phyloP scores from a whole-genome alignment of 2,888 invertebrate genomes.

The Polymixis lichenea region DNA sequence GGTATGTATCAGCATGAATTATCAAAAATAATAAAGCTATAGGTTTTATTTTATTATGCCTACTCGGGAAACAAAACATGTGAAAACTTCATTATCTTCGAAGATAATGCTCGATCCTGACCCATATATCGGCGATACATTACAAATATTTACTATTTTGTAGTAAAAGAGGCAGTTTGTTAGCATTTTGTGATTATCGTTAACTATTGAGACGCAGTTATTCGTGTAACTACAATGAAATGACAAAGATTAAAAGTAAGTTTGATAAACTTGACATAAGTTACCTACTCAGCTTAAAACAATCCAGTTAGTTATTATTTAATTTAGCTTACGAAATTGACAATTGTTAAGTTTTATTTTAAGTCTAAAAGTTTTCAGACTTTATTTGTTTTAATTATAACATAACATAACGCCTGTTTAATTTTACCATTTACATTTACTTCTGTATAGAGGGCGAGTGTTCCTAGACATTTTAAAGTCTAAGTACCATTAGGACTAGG shows the following conservation, averaged over 20 bases:
- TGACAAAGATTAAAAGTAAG: background rate
- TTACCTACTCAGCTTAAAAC: background rate
- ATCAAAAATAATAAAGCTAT: background rate
- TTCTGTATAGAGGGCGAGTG: too few species aligned
- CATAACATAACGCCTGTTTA: too few species aligned
- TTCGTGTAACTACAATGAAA: background rate
- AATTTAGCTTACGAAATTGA: too few species aligned
- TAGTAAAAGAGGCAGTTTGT: constrained; percentile 17
- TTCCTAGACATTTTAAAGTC: too few species aligned
- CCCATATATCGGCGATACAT: constrained; percentile 41
- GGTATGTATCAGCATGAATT: constrained; percentile 4
- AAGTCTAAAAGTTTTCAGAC: too few species aligned
- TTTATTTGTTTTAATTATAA: background rate
- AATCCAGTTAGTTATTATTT: too few species aligned
- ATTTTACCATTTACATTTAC: too few species aligned
- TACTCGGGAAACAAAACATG: constrained; percentile 38
- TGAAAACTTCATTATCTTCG: constrained; percentile 27
- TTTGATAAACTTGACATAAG: background rate
- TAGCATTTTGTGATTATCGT: background rate
- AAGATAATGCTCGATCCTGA: constrained; percentile 50
- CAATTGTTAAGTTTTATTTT: too few species aligned
- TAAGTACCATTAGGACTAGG: too few species aligned
- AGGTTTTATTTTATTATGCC: constrained; percentile 24
- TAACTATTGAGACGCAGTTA: constrained; percentile 13
- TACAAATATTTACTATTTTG: constrained; percentile 46